Base-by-base conservation (phyloP, 2,113 vertebrate genomes). In the Accipiter virgatus region DNA sequence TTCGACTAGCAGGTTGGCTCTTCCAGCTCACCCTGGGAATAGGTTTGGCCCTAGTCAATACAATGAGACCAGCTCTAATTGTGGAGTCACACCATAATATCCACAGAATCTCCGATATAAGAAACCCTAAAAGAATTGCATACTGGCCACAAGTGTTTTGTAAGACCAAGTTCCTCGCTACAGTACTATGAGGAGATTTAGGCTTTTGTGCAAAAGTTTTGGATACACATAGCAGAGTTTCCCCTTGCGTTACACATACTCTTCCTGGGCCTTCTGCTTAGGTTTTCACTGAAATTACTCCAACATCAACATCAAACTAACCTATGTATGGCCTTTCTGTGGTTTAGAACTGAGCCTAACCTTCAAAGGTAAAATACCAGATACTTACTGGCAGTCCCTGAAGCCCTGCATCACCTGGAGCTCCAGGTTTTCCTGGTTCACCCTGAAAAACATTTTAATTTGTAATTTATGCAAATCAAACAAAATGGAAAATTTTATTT, bases 331-430 rank as follows among this genome's bases (percentile, higher is more conserved):
- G 18, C 2, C 10, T 36, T 92, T 70, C n/a, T 72, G 29, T 42
- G 18, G 23, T 73, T 38, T 87, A 38, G 62, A 89, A 58, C 13
- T 29, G 40, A 80, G 48, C 14, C 34, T 52, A 38, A 29, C 14
- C 67, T 90, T 50, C 65, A 68, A 48, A 92, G 70, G 43, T 79
- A 82, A 95, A 91, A 59, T 59, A 70, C 2, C 16, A 59, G 70
- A 94, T 93, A 99, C 99, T 98, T 98, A 99, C 99, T 94, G 99
- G 99, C 91, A 99, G 94, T 52, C 99, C 99, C 88, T 99, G 99
- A 93, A 98, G 98, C 81, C 99, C 99, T 72, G 97, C 86, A 95
- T 99, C 99, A 90, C 99, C 99, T n/a, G 98, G 98, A 97, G 97
- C 96, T 61, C 99, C 99, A 34, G 99, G 90, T 97, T 99, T 99